These are phyloP conservation scores for Raja brachyura DNA, from an alignment of 2,113 vertebrate species.

Conservation along the genomic window DNA sequence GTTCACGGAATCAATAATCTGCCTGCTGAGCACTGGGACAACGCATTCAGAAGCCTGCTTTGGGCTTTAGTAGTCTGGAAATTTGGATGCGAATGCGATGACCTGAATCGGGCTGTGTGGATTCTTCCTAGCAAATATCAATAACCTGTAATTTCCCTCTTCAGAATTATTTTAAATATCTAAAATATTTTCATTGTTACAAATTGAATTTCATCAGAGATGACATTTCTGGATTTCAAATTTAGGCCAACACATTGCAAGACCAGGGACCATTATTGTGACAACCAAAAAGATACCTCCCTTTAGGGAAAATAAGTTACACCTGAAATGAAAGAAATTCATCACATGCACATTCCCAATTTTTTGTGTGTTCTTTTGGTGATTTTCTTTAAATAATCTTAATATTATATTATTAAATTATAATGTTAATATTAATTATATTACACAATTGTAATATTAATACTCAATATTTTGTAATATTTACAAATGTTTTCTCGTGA, in stretches of 20 bases:
- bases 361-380: neutral
- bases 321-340: neutral
- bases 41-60: neutral
- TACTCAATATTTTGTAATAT: neutral
- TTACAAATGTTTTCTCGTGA: neutral
- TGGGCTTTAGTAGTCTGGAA: neutral
- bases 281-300: neutral
- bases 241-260: neutral
- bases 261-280: neutral
- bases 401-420: neutral
- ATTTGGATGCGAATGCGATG: neutral
- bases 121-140: neutral
- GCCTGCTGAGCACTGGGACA: neutral
- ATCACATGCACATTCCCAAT: neutral
- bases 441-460: too few species aligned
- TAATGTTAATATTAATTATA: too few species aligned
- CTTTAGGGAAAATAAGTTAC: neutral
- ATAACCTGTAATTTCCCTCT: neutral
- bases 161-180: too few species aligned
- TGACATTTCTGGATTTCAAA: neutral
- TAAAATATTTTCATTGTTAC: neutral
- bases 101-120: neutral
- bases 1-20: neutral
- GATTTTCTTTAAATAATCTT: neutral
- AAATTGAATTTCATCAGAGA: neutral